Percentiles rank a stretch among this genome's conserved stretches.
phyloP scores from a whole-genome alignment of 2,888 invertebrate genomes.

The Acrobasis suavella region DNA sequence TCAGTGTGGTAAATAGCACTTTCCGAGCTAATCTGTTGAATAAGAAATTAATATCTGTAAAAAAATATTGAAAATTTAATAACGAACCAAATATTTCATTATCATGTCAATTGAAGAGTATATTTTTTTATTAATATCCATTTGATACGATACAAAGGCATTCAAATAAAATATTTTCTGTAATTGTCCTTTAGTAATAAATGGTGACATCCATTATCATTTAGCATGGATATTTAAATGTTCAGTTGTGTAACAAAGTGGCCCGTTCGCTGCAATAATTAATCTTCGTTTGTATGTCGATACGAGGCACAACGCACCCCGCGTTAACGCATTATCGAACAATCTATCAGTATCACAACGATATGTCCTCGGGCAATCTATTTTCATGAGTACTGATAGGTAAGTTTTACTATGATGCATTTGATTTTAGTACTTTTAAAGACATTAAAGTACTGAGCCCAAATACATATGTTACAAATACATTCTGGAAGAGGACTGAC shows the following conservation, averaged over 20 bases:
- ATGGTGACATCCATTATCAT: neutral
- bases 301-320: constrained; percentile 33
- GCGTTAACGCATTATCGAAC: constrained; percentile 46
- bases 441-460: too few species aligned
- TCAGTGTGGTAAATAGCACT: too few species aligned
- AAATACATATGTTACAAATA: too few species aligned
- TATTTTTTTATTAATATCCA: neutral
- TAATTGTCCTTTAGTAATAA: neutral
- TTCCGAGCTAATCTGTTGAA: too few species aligned
- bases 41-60: neutral
- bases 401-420: too few species aligned
- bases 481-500: too few species aligned
- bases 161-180: neutral
- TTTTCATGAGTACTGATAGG: constrained; percentile 47
- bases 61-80: neutral
- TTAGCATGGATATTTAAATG: constrained; percentile 3
- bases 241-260: constrained; percentile 12
- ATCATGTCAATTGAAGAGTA: neutral
- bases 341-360: constrained; percentile 44
- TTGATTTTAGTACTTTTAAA: too few species aligned
- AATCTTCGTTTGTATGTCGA: constrained; percentile 38
- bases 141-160: neutral
- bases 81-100: neutral
- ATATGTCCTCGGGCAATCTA: constrained; percentile 48
- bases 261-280: constrained; percentile 32